Base-by-base conservation (phyloP, 2,888 invertebrate genomes). In the Drosophila acutilabella region DNA sequence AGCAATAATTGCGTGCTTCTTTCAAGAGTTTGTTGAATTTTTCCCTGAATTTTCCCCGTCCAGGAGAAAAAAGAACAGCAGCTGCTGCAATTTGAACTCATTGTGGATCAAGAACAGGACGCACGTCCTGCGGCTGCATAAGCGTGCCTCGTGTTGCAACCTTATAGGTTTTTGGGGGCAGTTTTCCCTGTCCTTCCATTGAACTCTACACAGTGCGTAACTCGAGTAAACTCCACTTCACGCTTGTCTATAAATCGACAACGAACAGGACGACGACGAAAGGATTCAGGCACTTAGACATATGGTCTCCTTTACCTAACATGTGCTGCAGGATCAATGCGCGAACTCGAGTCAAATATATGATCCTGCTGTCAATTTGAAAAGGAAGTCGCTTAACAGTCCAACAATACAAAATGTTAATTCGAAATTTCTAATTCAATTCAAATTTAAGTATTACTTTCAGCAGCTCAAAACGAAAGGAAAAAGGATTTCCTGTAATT, bases 401-500 rank as follows among this genome's bases (percentile, higher is more conserved):
- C 13, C n/a, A 26, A 33, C 20, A 60, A 58, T 53, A 47, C 67
- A 64, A 50, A 67, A 56, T 65, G 72, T 68, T 57, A 77, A 70
- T 66, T 57, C 42, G 26, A 74, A 71, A 75, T 58, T 41, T 51
- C 52, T 20, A 64, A 50, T 56, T 54, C 30, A 64, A 50, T 64
- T 57, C 33, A 57, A 75, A 79, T 75, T 57, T 14, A 18, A 45
- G 50, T 40, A 48, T 48, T 48, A 41, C 61, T 60, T 50, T 50
- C 58, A 57, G 64, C 50, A 53, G 67, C 44, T 33, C 20, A 10
- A 18, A 26, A 20, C 38, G 16, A 52, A 54, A 83, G 84, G 67
- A 78, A 84, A 88, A 78, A 64, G 89, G 89, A 88, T 86, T 88
- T 86, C 86, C 86, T 86, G 89, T 76, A 81, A 81, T 86, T 79